Evolutionary conservation across 2,888 invertebrate species (phyloP).

Genomic region (Nematopogon swammerdamellus): DNA sequence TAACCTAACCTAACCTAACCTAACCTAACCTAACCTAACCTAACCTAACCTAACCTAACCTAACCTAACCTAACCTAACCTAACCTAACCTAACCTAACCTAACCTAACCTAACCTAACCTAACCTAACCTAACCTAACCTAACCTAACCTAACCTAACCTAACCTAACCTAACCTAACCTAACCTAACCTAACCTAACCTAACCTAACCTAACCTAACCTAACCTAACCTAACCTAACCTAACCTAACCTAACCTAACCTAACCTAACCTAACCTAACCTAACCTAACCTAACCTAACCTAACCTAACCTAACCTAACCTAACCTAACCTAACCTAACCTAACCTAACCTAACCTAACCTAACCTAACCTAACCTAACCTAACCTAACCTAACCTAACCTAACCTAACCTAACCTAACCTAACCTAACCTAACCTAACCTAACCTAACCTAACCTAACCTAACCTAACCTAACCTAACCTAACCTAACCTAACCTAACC

Average conservation of each 20-base stretch:
- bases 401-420: conserved; percentile 3
- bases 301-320: conserved; percentile 3
- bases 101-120: conserved; percentile 3
- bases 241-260: conserved; percentile 3
- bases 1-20: conserved; percentile 3
- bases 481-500: conserved; percentile 10
- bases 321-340: conserved; percentile 3
- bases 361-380: conserved; percentile 3
- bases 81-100: conserved; percentile 3
- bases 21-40: conserved; percentile 3
- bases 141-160: conserved; percentile 3
- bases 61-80: conserved; percentile 3
- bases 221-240: conserved; percentile 3
- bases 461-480: conserved; percentile 6
- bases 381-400: conserved; percentile 3
- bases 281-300: conserved; percentile 3
- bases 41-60: conserved; percentile 3
- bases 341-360: conserved; percentile 3
- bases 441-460: conserved; percentile 2
- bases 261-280: conserved; percentile 3
- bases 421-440: conserved; percentile 3
- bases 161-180: conserved; percentile 3
- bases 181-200: conserved; percentile 3
- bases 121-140: conserved; percentile 3
- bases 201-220: conserved; percentile 3